phyloP scores from a whole-genome alignment of 1,140 invertebrate species.

The Papilio xuthus region DNA sequence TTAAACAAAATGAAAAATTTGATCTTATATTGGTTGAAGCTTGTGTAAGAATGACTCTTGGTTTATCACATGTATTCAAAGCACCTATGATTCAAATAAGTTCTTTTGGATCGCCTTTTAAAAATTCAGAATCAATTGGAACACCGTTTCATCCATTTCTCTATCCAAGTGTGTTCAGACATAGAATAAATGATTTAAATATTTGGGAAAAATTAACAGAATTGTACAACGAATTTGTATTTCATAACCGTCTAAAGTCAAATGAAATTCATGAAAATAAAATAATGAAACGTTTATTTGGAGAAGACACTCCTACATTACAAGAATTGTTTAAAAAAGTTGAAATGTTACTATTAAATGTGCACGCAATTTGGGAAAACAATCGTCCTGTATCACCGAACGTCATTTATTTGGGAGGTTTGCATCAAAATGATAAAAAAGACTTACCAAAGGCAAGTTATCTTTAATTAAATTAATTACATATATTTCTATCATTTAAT shows the following conservation, averaged over 20 bases:
- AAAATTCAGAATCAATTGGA: conserved; percentile 57
- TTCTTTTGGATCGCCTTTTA: conserved; percentile 51
- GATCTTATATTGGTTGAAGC: conserved; percentile 66
- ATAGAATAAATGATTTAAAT: conserved; percentile 49
- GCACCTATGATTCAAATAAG: conserved; percentile 71
- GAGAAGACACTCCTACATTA: conserved; percentile 60
- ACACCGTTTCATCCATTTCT: conserved; percentile 73
- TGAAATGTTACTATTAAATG: conserved; percentile 79
- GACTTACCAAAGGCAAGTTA: conserved; percentile 45
- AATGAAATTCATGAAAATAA: conserved; percentile 50
- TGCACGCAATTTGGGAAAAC: conserved; percentile 71
- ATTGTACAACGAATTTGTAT: conserved; percentile 43
- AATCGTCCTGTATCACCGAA: conserved; percentile 70
- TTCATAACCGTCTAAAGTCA: conserved; percentile 1
- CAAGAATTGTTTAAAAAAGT: conserved; percentile 71
- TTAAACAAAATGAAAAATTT: conserved; percentile 55
- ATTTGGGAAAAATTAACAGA: conserved; percentile 59
- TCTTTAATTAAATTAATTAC: neutral
- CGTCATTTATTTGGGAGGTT: conserved; percentile 76
- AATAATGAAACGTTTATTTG: conserved; percentile 67
- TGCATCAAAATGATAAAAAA: conserved; percentile 69
- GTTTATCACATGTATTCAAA: conserved; percentile 66
- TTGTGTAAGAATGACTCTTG: conserved; percentile 47
- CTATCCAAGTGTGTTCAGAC: conserved; percentile 68
- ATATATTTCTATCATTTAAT: too few relatives aligned